Evolutionary conservation across 1,140 invertebrate genomes (phyloP), one percentile per base, ranked within the genome.

Genomic region (Thaumatotibia leucotreta): DNA sequence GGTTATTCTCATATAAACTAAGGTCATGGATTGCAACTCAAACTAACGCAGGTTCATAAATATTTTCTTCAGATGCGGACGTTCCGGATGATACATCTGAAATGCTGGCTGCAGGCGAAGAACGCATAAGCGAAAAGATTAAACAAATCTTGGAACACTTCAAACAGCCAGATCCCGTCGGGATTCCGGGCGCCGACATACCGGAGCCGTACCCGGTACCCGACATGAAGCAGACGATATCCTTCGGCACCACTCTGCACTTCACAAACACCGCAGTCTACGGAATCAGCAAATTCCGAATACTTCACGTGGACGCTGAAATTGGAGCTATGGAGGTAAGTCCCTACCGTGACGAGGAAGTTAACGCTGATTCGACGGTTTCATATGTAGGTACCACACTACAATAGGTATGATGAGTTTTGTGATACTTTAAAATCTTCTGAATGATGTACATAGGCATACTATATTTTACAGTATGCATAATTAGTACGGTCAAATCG

Each of bases 181-280:
- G 95, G 0, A 76, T 96, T 24, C 95, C 95, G 0, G 94, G 93
- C 8, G 93, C 92, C 0, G 93, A 94, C 5, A 93, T 96, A 65
- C 94, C 94, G 4, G 95, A 96, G 86, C 95, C 95, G 0, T 93
- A 95, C 92, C 78, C 91, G 0, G 94, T 96, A 39, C 95, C 95
- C 0, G 92, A 94, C 66, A 93, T 95, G 82, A 93, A 93, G 61
- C 92, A 95, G 58, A 93, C 92, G 1, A 91, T 95, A 63, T 93
- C 93, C 0, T 89, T 95, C 39, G 93, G 92, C 9, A 52, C 52
- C 33, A 94, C 92, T 23, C 93, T 96, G 87, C 92, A 92, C 64
- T 94, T 96, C 76, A 92, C 91, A 64, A 87, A 95, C 49, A 91
- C 93, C 1, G 93, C 92, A 67, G 92, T 96, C 0, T 92, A 94